Evolutionary conservation across 2,888 invertebrate genomes (phyloP).

Genomic region (Loripinus fragilis): DNA sequence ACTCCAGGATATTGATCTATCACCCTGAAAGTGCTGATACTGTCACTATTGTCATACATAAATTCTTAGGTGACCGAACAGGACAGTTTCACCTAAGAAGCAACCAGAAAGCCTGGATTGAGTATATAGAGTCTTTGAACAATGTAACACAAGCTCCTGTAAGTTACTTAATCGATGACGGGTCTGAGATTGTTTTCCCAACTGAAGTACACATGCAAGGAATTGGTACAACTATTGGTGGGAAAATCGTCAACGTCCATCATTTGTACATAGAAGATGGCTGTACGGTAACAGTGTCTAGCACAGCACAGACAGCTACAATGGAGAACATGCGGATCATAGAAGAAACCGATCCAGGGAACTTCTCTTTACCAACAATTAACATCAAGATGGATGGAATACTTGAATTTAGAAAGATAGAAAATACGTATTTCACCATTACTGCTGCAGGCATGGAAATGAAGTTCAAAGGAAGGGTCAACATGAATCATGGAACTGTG

Average conservation of each 20-base stretch:
- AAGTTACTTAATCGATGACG: constrained; percentile 71
- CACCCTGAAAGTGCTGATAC: constrained; percentile 53
- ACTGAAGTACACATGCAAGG: constrained; percentile 75
- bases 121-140: constrained; percentile 70
- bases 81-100: constrained; percentile 70
- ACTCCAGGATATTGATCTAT: constrained; percentile 65
- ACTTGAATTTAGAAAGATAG: constrained; percentile 63
- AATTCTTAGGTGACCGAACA: constrained; percentile 70
- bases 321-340: constrained; percentile 59
- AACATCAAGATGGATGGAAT: constrained; percentile 65
- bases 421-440: constrained; percentile 58
- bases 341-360: constrained; percentile 64
- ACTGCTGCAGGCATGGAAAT: constrained; percentile 69
- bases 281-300: constrained; percentile 56
- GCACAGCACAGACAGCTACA: constrained; percentile 73
- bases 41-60: constrained; percentile 64
- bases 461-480: constrained; percentile 65
- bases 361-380: constrained; percentile 70
- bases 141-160: constrained; percentile 75
- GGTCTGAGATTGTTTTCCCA: constrained; percentile 70
- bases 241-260: constrained; percentile 70
- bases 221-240: constrained; percentile 67
- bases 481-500: constrained; percentile 73
- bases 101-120: constrained; percentile 64
- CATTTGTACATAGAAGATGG: constrained; percentile 72